phyloP scores from a whole-genome alignment of 2,888 invertebrate species.

The Macrophya annulata region DNA sequence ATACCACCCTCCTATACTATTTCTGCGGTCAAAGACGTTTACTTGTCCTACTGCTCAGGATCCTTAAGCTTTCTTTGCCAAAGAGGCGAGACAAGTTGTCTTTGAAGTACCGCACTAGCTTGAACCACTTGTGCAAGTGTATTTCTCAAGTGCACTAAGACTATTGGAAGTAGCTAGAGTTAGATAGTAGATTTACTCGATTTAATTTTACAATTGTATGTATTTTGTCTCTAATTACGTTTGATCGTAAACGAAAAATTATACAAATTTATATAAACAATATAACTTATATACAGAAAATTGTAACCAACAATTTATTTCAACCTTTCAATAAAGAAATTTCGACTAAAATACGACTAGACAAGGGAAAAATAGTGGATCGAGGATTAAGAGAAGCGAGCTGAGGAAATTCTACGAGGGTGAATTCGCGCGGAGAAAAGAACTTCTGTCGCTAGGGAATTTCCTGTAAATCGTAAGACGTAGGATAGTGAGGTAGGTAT shows the following conservation, averaged over 20 bases:
- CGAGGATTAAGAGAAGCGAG: slow-evolving; percentile 42
- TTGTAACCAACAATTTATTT: background rate
- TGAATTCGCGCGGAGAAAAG: slow-evolving; percentile 23
- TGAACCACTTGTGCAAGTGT: slow-evolving; percentile 32
- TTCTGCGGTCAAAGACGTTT: slow-evolving; percentile 50
- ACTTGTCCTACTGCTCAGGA: slow-evolving; percentile 29
- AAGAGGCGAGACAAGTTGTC: slow-evolving; percentile 57
- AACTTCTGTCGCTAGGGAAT: slow-evolving; percentile 29
- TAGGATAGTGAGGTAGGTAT: background rate
- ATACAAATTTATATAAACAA: too few relatives aligned
- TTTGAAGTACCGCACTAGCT: slow-evolving; percentile 36
- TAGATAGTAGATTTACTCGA: background rate
- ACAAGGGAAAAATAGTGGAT: slow-evolving; percentile 1
- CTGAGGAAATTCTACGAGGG: slow-evolving; percentile 26
- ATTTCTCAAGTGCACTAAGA: slow-evolving; percentile 31
- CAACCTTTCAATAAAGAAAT: background rate
- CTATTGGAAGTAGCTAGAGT: background rate
- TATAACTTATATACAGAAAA: too few relatives aligned
- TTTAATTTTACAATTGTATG: background rate
- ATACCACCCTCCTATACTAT: background rate
- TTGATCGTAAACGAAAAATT: background rate
- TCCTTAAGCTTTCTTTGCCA: slow-evolving; percentile 32
- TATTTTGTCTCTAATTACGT: background rate
- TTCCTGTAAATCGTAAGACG: slow-evolving; percentile 47
- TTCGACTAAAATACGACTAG: background rate